Evolutionary conservation across 2,888 invertebrate genomes (phyloP), one percentile per base, ranked within the genome.

Genomic region (Cantharis nigra): DNA sequence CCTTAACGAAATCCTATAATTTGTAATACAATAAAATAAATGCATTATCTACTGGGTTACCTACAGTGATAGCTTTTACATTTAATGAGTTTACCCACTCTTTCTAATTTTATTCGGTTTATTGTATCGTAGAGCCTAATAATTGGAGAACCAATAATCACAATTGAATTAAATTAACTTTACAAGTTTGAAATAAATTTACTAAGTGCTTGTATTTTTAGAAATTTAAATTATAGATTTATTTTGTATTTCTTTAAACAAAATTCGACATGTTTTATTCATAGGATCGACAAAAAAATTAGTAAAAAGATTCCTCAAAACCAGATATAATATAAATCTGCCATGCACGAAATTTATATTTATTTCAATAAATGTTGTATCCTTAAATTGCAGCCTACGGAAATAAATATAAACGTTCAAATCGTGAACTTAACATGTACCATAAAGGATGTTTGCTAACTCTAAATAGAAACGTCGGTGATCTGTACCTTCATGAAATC

Each of bases 41-140:
- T 70, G 74, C 76, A 78, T 78, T 80, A 79, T 78, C 80, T 80
- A 79, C 77, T 80, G 79, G 75, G 81, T 75, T 77, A 81, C 81
- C 81, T 78, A 81, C 81, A 74, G 81, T 76, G 81, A 79, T 81
- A 79, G 74, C 79, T 79, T 80, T 81, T 79, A 81, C 70, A 28
- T 49, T 71, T 80, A 80, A 79, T 80, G 76, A 70, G 72, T 70
- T 72, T 16, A 67, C 18, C 23, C 65, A 49, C n/a, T n/a, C 49
- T 9, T 49, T 49, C 49, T 49, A 49, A 49, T 49, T 49, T n/a
- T 49, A n/a, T 49, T 49, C n/a, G 9, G 49, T 49, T 49, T 49
- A 49, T 7, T 49, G 49, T 49, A 49, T n/a, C n/a, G 49, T 49
- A n/a, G 49, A 5, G n/a, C n/a, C 49, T n/a, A 49, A 49, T 49